These are phyloP conservation scores for Molossus molossus DNA, from an alignment of 2,797 vertebrate genomes.

Conservation along the genomic window DNA sequence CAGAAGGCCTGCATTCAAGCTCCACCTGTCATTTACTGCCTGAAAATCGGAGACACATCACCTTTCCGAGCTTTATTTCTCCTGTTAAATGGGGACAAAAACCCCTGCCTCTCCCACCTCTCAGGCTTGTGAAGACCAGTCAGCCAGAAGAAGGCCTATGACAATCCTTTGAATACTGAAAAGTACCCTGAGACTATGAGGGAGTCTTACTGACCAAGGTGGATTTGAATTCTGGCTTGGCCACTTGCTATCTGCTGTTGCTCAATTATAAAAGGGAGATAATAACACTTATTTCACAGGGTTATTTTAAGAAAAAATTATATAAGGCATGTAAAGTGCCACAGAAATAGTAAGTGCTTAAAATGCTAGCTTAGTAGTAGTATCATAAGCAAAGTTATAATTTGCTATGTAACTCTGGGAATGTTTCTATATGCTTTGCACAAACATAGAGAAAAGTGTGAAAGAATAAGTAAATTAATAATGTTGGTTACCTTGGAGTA, in stretches of 20 bases:
- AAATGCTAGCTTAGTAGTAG: slow-evolving; percentile 51
- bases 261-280: background rate
- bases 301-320: slow-evolving; percentile 55
- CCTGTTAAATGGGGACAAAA: background rate
- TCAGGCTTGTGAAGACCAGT: background rate
- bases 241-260: slow-evolving; percentile 42
- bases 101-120: background rate
- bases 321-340: slow-evolving; percentile 55
- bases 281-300: slow-evolving; percentile 26
- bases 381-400: background rate
- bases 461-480: slow-evolving; percentile 20
- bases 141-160: background rate
- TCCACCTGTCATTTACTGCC: background rate
- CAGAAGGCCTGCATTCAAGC: background rate
- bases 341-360: slow-evolving; percentile 40
- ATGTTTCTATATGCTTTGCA: background rate
- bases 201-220: slow-evolving; percentile 1
- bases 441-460: slow-evolving; percentile 8
- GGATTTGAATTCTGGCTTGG: slow-evolving; percentile 60
- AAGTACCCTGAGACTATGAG: background rate
- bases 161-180: background rate
- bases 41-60: slow-evolving; percentile 6
- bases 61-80: slow-evolving; percentile 14
- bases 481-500: background rate
- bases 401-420: background rate